Conservation (phyloP, 2,888 invertebrate genomes). For the Scaptomyza polygonia region DNA sequence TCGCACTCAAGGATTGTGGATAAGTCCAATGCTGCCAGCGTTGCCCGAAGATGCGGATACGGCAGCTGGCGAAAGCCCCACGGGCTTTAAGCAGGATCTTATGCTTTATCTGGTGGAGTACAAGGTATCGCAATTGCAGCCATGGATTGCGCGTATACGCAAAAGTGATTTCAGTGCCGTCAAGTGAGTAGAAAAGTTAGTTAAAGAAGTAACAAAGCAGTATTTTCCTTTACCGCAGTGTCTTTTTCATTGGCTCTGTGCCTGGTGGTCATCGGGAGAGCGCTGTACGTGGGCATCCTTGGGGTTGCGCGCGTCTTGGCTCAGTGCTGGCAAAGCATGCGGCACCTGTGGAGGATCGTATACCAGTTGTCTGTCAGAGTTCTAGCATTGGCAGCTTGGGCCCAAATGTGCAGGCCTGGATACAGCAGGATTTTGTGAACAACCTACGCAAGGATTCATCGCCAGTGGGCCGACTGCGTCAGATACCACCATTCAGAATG, state of each 20-base stretch:
- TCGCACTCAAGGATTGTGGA: constrained; percentile 97
- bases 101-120: constrained; percentile 91
- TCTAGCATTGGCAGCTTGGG: constrained; percentile 96
- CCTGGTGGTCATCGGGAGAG: constrained; percentile 91
- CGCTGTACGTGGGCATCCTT: constrained; percentile 85
- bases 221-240: constrained; percentile 86
- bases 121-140: constrained; percentile 87
- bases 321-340: constrained; percentile 89
- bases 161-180: constrained; percentile 92
- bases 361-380: constrained; percentile 93
- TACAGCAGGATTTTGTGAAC: constrained; percentile 90
- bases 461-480: constrained; percentile 85
- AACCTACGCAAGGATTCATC: constrained; percentile 86
- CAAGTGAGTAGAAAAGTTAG: constrained; percentile 86
- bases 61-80: constrained; percentile 90
- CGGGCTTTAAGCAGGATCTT: constrained; percentile 92
- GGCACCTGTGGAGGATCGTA: constrained; percentile 85
- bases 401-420: constrained; percentile 89
- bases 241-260: constrained; percentile 92
- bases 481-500: constrained; percentile 86
- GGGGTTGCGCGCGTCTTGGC: constrained; percentile 88
- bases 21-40: constrained; percentile 91
- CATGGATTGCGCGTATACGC: constrained; percentile 90
- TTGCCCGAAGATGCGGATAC: constrained; percentile 86
- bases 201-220: too few relatives aligned